Base-by-base conservation (phyloP, 2,113 vertebrate genomes). In the Chaetops frenatus region DNA sequence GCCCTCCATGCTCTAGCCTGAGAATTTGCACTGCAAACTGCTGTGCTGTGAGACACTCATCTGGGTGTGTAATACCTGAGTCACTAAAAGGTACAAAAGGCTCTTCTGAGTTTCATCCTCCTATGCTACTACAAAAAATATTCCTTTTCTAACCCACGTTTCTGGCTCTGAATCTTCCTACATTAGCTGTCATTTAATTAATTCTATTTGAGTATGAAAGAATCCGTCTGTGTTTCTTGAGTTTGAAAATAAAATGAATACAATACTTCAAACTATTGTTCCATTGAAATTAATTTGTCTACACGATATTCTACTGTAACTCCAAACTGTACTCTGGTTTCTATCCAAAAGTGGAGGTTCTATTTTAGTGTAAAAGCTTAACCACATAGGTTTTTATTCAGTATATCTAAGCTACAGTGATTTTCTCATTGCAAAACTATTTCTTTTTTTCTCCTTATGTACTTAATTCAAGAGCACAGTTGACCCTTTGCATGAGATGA, bases 231-330 rank as follows among this genome's bases (percentile, higher is more conserved):
- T 70, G 25, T 82, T 94, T 92, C 64, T 89, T 54, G 62, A 85
- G 33, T 79, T 95, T 65, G 81, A 90, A 96, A 92, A 94, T 80
- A 79, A 96, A 88, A 90, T 77, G 3, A 92, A 90, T 80, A 78
- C 38, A 80, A 72, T 62, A 28, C 47, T 82, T 94, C 60, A 77
- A 71, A 85, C 81, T 85, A 73, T 92, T 67, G 66, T 93, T 96
- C 79, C 44, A 62, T 60, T 73, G 29, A 86, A 94, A 95, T 90
- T 87, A 91, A 90, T 94, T 95, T 88, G 54, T 90, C 90, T 82
- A 62, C 66, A 54, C 42, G 33, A 64, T 90, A 70, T 83, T 95
- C 92, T 58, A 47, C 64, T 70, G 47, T 58, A 91, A 83, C 66
- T 96, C 42, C 71, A 91, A 86, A 90, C 22, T 54, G 27, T 88